phyloP scores from a whole-genome alignment of 2,797 vertebrate genomes.

The Psittacula echo region DNA sequence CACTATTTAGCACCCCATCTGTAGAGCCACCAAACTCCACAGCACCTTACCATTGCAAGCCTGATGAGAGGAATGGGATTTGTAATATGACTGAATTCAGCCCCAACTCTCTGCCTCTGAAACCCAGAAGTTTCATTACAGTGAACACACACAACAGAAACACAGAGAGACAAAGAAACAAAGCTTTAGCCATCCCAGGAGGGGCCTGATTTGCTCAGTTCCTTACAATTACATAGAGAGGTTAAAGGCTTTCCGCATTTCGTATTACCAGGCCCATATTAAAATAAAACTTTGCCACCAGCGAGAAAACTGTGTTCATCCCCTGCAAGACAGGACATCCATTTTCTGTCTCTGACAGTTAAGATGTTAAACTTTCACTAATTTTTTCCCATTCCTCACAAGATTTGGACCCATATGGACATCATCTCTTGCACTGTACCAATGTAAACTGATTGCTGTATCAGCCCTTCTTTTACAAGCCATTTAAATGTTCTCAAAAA shows the following conservation, averaged over 20 bases:
- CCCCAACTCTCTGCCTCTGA: not conserved
- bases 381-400: not conserved
- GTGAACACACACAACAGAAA: accelerated
- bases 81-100: not conserved
- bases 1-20: not conserved
- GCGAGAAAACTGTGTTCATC: accelerated
- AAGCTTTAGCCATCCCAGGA: not conserved
- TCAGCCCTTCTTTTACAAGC: not conserved
- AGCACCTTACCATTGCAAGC: not conserved
- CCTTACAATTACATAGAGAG: not conserved
- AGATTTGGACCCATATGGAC: accelerated
- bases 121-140: not conserved
- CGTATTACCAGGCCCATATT: accelerated
- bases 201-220: not conserved
- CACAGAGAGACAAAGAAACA: not conserved
- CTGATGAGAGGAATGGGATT: not conserved
- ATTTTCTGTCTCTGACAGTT: not conserved
- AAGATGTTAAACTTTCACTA: accelerated
- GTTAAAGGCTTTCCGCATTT: too few relatives aligned
- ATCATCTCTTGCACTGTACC: accelerated
- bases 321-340: not conserved
- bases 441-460: accelerated
- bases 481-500: accelerated
- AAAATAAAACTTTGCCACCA: not conserved
- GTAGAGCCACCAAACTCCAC: not conserved